Evolutionary conservation across 2,797 vertebrate species (phyloP), one percentile per base, ranked within the genome.

Genomic region (Thamnophis elegans): DNA sequence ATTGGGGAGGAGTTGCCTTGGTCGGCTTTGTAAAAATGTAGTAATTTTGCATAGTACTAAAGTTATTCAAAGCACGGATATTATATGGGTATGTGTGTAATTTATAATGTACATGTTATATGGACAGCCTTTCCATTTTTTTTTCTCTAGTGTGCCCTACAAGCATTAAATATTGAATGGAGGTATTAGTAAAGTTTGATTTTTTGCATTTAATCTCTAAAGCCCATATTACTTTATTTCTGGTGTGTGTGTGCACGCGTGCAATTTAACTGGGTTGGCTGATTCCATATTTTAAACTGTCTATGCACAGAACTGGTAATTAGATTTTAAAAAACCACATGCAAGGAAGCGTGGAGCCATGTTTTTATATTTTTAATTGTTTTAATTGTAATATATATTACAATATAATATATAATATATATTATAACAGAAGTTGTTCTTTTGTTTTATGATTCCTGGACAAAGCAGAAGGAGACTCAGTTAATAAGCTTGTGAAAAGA

Each of bases 21-120:
- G 26, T 90, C 88, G 93, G 94, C 32, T 91, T 89, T 78, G 59
- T 91, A 94, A 54, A 53, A 88, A 89, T 58, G 62, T 59, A 92
- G 26, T 42, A 89, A 55, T 93, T 62, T 11, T 87, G 62, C 56
- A 32, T 55, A 26, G 22, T 54, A 13, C 28, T 51, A 54, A 86
- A 32, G 36, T n/a, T 10, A 58, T 62, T 51, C 16, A 20, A 82
- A 42, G 9, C 87, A 14, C 78, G 11, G 54, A 9, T 73, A 47
- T 82, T 82, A 14, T 53, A 22, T 16, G 16, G 25, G 9, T 28
- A 36, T 58, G 68, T 85, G 42, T 20, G 16, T 20, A 78, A 8
- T 89, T 28, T 59, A 89, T 28, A 25, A 18, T n/a, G 89, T 26
- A 22, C 12, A 32, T 22, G 20, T 5, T 42, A 56, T 8, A 56